Evolutionary conservation across 2,797 vertebrate genomes (phyloP), one percentile per base, ranked within the genome.

Genomic region (Sebastes vulpes): DNA sequence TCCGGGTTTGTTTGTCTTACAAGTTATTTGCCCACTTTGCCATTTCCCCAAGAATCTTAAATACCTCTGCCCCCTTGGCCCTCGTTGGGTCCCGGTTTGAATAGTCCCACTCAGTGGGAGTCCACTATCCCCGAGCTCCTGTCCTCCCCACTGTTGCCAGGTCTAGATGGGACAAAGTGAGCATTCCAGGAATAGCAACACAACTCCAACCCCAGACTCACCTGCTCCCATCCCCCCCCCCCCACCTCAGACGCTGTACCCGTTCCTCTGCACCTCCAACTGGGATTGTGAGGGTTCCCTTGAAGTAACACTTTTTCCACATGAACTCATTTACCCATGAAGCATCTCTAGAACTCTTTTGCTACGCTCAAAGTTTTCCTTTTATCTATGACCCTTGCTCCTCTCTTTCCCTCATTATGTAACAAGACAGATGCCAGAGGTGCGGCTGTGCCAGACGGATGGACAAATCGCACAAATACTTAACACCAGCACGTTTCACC

Each of bases 21-120:
- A 79, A 90, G 78, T 91, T 94, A 94, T 94, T 93, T 92, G 89
- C 91, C 92, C 92, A 93, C 87, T 96, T 95, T 90, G 81, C 92
- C 89, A 95, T 96, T 96, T 96, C 93, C 95, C 86, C 83, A 93
- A 86, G 93, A 96, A 95, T 96, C 92, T 94, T 94, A 95, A 95
- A 96, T 92, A 93, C 86, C 85, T 74, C 84, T 83, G 67, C 83
- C 82, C 85, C 81, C 79, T 79, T 74, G 75, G 92, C 84, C 84
- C 75, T 90, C 60, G 56, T 74, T 81, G 82, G 84, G 73, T 85
- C 65, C 89, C 86, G 93, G 83, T 87, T 83, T 89, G 93, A 94
- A 95, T 85, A 95, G 68, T 84, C 75, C 50, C 53, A 65, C 81
- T 89, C 80, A 88, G 87, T 82, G 78, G 82, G 87, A 86, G 84